These are phyloP conservation scores for Meteorus colon DNA, from an alignment of 2,888 invertebrate genomes.

Conservation along the genomic window DNA sequence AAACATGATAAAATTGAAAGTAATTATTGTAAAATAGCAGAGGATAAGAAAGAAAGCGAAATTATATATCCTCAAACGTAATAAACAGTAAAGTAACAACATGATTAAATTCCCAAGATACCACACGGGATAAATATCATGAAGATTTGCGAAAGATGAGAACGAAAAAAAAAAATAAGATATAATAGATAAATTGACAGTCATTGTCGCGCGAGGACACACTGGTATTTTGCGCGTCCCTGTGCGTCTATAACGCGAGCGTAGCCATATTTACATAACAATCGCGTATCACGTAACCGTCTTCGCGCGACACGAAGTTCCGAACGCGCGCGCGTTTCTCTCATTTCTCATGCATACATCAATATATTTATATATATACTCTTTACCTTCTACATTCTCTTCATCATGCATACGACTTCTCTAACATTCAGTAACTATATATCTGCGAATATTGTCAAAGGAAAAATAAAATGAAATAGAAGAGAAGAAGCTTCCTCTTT, in stretches of 20 bases:
- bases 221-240: conserved; percentile 53
- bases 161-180: background rate
- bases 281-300: conserved; percentile 69
- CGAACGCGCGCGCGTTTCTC: conserved; percentile 48
- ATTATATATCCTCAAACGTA: too few relatives aligned
- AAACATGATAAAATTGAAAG: too few relatives aligned
- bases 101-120: conserved; percentile 27
- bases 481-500: conserved; percentile 12
- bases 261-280: conserved; percentile 69
- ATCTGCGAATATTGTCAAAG: background rate
- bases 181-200: conserved; percentile 54
- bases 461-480: background rate
- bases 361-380: conserved; percentile 8
- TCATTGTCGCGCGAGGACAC: conserved; percentile 56
- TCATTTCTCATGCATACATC: conserved; percentile 47
- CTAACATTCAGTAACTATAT: background rate
- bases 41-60: too few relatives aligned
- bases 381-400: conserved; percentile 17
- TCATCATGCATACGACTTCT: background rate
- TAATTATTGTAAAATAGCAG: too few relatives aligned
- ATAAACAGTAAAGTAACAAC: too few relatives aligned
- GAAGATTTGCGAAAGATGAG: background rate
- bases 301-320: conserved; percentile 53
- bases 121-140: conserved; percentile 36
- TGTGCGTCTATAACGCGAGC: conserved; percentile 57